Evolutionary conservation across 2,797 vertebrate genomes (phyloP).

Genomic region (Lutjanus argentimaculatus): DNA sequence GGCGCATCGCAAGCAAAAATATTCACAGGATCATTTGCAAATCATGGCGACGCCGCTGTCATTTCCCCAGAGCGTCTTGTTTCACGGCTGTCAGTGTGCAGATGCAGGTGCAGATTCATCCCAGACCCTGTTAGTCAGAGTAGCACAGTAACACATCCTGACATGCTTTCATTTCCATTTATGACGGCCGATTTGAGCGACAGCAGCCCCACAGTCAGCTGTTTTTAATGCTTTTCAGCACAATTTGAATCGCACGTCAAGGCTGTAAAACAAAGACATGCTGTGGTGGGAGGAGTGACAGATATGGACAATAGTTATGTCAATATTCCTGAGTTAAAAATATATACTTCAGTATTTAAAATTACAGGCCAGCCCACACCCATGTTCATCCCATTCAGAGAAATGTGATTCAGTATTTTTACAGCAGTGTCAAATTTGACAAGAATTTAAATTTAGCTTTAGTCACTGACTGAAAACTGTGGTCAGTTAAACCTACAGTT

Average conservation of each 20-base stretch:
- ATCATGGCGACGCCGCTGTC: conserved; percentile 40
- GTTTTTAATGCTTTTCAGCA: conserved; percentile 48
- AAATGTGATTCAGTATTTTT: neutral
- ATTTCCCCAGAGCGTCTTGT: conserved; percentile 27
- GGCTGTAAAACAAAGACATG: neutral
- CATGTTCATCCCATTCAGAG: neutral
- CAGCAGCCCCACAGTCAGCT: conserved; percentile 30
- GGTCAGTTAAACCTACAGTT: too few relatives aligned
- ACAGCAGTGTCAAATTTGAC: too few relatives aligned
- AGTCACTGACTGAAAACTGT: too few relatives aligned
- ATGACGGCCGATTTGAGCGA: conserved; percentile 40
- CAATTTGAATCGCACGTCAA: conserved; percentile 31
- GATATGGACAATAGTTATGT: neutral
- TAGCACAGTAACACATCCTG: conserved; percentile 55
- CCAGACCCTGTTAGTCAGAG: conserved; percentile 51
- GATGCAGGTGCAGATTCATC: conserved; percentile 64
- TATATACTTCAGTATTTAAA: neutral
- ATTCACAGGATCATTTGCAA: conserved; percentile 25
- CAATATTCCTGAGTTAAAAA: neutral
- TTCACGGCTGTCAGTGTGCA: conserved; percentile 53
- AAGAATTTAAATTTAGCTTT: too few relatives aligned
- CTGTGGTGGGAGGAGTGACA: neutral
- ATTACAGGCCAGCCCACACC: neutral
- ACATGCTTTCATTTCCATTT: conserved; percentile 70
- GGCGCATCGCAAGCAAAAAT: neutral